These are phyloP conservation scores for Xiphophorus maculatus DNA, from an alignment of 2,113 vertebrate genomes.

Conservation along the genomic window DNA sequence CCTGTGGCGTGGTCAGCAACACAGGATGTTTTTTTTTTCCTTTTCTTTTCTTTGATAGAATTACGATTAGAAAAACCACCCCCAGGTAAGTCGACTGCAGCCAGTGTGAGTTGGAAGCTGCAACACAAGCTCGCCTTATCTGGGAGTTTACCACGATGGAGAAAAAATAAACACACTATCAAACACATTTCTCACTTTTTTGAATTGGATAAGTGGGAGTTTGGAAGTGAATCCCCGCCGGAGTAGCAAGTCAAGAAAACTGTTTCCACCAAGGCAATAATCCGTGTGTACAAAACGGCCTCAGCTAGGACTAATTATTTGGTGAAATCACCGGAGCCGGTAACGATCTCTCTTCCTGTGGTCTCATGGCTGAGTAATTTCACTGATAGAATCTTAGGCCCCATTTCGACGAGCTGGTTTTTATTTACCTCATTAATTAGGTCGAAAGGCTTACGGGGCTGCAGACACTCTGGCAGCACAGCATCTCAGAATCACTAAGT, in stretches of 20 bases:
- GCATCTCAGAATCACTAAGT: slow-evolving; percentile 31
- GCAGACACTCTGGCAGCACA: slow-evolving; percentile 44
- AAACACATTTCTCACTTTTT: slow-evolving; percentile 25
- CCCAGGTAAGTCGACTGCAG: slow-evolving; percentile 65
- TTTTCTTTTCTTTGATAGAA: slow-evolving; percentile 30
- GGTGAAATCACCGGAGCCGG: slow-evolving; percentile 55
- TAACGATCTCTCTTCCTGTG: slow-evolving; percentile 56
- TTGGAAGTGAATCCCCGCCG: slow-evolving; percentile 15
- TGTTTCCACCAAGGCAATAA: slow-evolving; percentile 36
- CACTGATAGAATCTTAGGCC: slow-evolving; percentile 74
- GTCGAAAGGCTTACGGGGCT: slow-evolving; percentile 33
- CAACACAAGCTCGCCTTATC: slow-evolving; percentile 59
- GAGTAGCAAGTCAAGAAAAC: slow-evolving; percentile 23
- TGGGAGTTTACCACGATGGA: slow-evolving; percentile 14
- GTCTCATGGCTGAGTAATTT: slow-evolving; percentile 68
- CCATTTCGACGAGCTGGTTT: slow-evolving; percentile 55
- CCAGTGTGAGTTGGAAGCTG: slow-evolving; percentile 32
- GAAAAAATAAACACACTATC: slow-evolving; percentile 36
- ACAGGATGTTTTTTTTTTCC: slow-evolving; percentile 35
- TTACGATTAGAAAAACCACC: slow-evolving; percentile 71
- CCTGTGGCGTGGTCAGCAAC: slow-evolving; percentile 36
- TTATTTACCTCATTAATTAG: slow-evolving; percentile 75
- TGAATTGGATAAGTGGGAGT: slow-evolving; percentile 27
- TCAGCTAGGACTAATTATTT: slow-evolving; percentile 71
- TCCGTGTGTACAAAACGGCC: slow-evolving; percentile 45